Evolutionary conservation across 2,113 vertebrate genomes (phyloP), one percentile per base, ranked within the genome.

Genomic region (Ammospiza caudacuta): DNA sequence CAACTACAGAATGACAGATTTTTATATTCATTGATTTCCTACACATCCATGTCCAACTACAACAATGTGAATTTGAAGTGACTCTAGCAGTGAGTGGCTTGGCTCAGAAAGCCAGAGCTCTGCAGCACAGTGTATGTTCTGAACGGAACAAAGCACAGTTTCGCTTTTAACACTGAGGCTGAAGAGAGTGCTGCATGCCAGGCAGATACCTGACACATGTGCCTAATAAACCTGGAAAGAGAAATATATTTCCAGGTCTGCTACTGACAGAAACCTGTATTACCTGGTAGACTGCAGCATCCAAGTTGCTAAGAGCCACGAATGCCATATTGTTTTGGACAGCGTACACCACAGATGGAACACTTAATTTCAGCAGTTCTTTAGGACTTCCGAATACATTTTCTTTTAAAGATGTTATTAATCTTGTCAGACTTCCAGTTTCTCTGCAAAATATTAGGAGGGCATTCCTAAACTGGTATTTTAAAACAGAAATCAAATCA

Each of bases 271-370:
- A 74, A 80, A 13, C 5, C 1, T 7, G 35, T 70, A 84, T 78
- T 97, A 99, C 99, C 99, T 99, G 99, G 93, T 99, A 99, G 44
- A 99, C 99, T 1, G 99, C 99, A 22, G 99, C 99, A 90, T 99
- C 99, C 58, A 99, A 98, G 94, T 99, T 99, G 92, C 99, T 99
- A 49, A 99, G 97, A 9, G 99, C 99, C 69, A 99, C 57, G 51
- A 99, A 99, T 2, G 99, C 99, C 99, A 99, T 99, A 89, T 99
- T 99, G 92, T 99, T 99, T 97, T 99, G 99, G 58, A 99, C 9
- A 17, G 99, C 99, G 1, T 99, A 99, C 19, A 99, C 99, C 24
- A 99, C 4, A 1, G 99, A 99, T 3, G 99, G 99, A 52, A 99
- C 98, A 27, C 99, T 99, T 90, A 99, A 97, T 96, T 99, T 99